These are phyloP conservation scores for Drosophila persimilis DNA, from an alignment of 1,140 invertebrate species.

Conservation along the genomic window DNA sequence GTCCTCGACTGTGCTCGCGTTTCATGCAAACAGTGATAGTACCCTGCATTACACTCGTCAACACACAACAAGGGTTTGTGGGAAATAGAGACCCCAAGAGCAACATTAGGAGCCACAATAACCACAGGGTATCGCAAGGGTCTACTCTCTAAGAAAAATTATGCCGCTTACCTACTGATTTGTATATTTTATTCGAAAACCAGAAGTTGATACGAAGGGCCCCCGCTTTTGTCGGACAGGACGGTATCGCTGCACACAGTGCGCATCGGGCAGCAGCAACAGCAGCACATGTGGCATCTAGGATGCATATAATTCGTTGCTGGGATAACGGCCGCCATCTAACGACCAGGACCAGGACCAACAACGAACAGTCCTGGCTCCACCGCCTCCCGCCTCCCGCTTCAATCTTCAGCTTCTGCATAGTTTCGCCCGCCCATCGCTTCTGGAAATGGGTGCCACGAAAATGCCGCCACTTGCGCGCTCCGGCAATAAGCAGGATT, in stretches of 20 bases:
- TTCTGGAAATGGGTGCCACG: conserved; percentile 28
- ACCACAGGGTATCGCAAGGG: no score
- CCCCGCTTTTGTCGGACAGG: conserved; percentile 11
- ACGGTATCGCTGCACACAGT: conserved; percentile 18
- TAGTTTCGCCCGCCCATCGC: conserved; percentile 3
- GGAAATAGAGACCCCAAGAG: no score
- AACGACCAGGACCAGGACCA: conserved; percentile 4
- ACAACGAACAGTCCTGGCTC: conserved; percentile 13
- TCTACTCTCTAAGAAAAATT: no score
- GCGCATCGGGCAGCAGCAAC: background rate
- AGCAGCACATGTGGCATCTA: conserved; percentile 27
- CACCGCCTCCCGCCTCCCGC: background rate
- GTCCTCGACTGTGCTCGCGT: conserved; percentile 27
- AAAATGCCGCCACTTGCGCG: conserved; percentile 55
- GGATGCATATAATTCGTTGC: conserved; percentile 55
- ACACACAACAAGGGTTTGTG: conserved; percentile 8
- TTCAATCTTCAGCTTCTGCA: background rate
- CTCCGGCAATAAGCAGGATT: conserved; percentile 55
- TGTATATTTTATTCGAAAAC: no score
- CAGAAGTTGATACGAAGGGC: no score
- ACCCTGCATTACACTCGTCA: conserved; percentile 17
- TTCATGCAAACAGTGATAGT: conserved; percentile 26
- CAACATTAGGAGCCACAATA: no score
- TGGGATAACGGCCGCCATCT: conserved; percentile 36
- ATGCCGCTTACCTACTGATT: no score